A percentile compares a stretch with the other conserved stretches of the same genome.
Evolutionary conservation across 2,113 vertebrate species (phyloP).

Genomic region (Elephantulus edwardii): DNA sequence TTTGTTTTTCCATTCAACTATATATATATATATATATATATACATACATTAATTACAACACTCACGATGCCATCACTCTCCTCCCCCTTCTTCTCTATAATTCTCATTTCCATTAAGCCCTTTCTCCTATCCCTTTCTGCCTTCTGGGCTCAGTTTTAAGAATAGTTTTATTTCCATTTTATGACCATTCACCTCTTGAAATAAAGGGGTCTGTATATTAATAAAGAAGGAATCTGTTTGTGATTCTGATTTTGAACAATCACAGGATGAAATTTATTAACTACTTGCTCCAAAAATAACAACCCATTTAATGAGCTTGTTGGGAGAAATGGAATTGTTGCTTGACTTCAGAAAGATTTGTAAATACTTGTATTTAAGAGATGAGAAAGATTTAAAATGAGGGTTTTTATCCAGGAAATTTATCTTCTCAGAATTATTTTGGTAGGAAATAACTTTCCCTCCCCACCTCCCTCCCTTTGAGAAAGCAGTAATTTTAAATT

Average conservation of each 20-base stretch:
- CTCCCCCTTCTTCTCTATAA: too few relatives aligned
- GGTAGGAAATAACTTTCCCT: neutral
- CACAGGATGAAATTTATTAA: slow-evolving; percentile 54
- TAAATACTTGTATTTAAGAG: neutral
- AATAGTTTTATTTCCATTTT: too few relatives aligned
- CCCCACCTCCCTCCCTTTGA: neutral
- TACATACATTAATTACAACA: too few relatives aligned
- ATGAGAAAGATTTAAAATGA: slow-evolving; percentile 35
- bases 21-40: too few relatives aligned
- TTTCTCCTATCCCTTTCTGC: too few relatives aligned
- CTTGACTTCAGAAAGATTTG: slow-evolving; percentile 50
- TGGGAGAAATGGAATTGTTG: slow-evolving; percentile 46
- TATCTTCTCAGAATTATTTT: slow-evolving; percentile 31
- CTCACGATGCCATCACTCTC: too few relatives aligned
- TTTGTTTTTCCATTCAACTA: too few relatives aligned
- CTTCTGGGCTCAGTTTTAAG: too few relatives aligned
- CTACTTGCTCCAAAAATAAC: slow-evolving; percentile 46
- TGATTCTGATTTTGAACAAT: neutral
- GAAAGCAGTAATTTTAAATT: slow-evolving; percentile 50
- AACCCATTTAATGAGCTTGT: slow-evolving; percentile 24
- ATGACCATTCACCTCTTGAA: too few relatives aligned
- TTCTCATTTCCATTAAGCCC: too few relatives aligned
- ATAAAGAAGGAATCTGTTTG: too few relatives aligned
- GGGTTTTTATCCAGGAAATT: slow-evolving; percentile 30
- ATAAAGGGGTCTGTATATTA: too few relatives aligned